A percentile compares a stretch with the other conserved stretches of the same genome.
Conservation (phyloP, 2,888 invertebrate species). For the Alloscopus bannaensis region DNA sequence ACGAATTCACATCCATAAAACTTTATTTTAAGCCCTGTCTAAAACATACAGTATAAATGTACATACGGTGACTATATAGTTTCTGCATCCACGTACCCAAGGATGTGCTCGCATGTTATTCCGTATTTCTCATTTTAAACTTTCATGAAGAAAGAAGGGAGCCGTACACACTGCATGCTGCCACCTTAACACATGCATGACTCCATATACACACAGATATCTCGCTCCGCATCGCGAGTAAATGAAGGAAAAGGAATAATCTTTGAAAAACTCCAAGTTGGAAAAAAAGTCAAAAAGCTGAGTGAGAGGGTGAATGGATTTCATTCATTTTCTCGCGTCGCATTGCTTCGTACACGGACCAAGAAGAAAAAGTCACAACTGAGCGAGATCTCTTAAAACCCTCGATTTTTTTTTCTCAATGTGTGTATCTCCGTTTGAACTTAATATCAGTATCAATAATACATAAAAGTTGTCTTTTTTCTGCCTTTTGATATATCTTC, state of each 20-base stretch:
- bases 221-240: conserved; percentile 30
- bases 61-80: not conserved
- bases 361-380: conserved; percentile 48
- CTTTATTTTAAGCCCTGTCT: conserved; percentile 18
- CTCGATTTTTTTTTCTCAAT: conserved; percentile 47
- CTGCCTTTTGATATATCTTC: conserved; percentile 16
- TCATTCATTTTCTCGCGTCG: conserved; percentile 68
- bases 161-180: conserved; percentile 2
- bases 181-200: too few relatives aligned
- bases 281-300: conserved; percentile 58
- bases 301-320: conserved; percentile 69
- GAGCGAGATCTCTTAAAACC: conserved; percentile 27
- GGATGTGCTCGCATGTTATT: conserved; percentile 1
- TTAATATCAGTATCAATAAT: conserved; percentile 23
- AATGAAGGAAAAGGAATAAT: conserved; percentile 42
- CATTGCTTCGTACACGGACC: conserved; percentile 35
- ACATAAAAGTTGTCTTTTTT: conserved; percentile 51
- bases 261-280: conserved; percentile 25
- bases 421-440: conserved; percentile 39
- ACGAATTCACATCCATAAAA: conserved; percentile 29
- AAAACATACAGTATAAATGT: conserved; percentile 5
- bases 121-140: conserved; percentile 26
- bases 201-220: conserved; percentile 19
- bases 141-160: conserved; percentile 53
- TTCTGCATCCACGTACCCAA: not conserved